These are phyloP conservation scores for Idaea straminata DNA, from an alignment of 2,888 invertebrate genomes.

Conservation along the genomic window DNA sequence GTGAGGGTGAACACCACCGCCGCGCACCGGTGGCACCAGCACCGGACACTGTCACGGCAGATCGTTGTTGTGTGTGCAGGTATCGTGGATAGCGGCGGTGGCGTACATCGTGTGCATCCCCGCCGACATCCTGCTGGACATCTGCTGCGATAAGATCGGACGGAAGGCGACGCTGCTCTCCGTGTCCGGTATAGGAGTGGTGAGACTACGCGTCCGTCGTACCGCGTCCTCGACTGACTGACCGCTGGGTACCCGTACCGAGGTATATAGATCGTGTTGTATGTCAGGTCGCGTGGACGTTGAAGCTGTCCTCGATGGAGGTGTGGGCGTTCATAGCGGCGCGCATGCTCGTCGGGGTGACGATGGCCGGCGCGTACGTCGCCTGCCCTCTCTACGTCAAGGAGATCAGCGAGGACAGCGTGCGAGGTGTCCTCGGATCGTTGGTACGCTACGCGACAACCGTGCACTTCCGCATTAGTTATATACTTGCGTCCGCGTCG, in stretches of 20 bases:
- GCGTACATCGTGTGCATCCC: conserved; percentile 52
- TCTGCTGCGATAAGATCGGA: conserved; percentile 52
- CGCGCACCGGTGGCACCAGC: too few species aligned
- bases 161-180: conserved; percentile 52
- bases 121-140: conserved; percentile 45
- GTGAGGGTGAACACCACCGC: conserved; percentile 30
- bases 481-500: too few species aligned
- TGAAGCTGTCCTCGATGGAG: conserved; percentile 51
- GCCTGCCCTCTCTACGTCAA: conserved; percentile 73
- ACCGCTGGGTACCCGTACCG: not conserved
- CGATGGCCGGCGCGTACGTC: conserved; percentile 58
- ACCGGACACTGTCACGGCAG: too few species aligned
- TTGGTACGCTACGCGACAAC: conserved; percentile 59
- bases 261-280: conserved; percentile 4
- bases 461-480: too few species aligned
- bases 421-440: conserved; percentile 79
- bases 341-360: conserved; percentile 50
- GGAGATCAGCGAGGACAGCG: conserved; percentile 78
- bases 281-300: conserved; percentile 44
- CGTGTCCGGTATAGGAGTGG: conserved; percentile 46
- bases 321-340: conserved; percentile 58
- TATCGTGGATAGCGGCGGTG: conserved; percentile 64
- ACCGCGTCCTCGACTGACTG: not conserved
- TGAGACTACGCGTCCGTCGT: conserved; percentile 34
- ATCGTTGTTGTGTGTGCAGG: conserved; percentile 41